phyloP scores from a whole-genome alignment of 2,113 vertebrate genomes.

The Toxostoma redivivum region DNA sequence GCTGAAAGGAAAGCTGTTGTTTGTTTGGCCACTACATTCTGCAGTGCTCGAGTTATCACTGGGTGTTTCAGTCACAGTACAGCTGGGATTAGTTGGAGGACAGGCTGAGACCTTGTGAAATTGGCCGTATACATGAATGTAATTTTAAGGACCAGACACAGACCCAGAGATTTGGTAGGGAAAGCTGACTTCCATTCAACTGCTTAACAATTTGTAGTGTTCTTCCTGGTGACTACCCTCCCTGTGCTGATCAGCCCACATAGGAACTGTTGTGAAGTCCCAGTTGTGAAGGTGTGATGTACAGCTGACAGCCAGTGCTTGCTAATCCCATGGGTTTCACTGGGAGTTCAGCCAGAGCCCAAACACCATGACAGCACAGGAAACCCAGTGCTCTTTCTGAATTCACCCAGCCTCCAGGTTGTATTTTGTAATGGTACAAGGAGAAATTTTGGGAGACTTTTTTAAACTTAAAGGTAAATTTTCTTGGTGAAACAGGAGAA shows the following conservation, averaged over 20 bases:
- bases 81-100: not conserved
- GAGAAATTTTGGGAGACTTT: not conserved
- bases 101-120: not conserved
- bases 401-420: not conserved
- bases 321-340: not conserved
- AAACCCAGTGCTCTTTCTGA: not conserved
- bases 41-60: fast-evolving
- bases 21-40: not conserved
- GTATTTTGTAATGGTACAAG: not conserved
- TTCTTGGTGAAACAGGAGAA: not conserved
- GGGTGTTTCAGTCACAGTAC: not conserved
- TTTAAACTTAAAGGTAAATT: not conserved
- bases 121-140: not conserved
- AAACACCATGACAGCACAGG: not conserved
- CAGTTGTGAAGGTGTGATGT: not conserved
- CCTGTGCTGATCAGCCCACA: not conserved
- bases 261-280: not conserved
- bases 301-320: not conserved
- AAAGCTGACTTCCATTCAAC: not conserved
- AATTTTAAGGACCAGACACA: not conserved
- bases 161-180: not conserved
- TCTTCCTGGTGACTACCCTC: fast-evolving
- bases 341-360: not conserved
- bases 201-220: not conserved
- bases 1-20: not conserved